Conservation (phyloP, 2,113 vertebrate species). For the Opisthocomus hoazin region DNA sequence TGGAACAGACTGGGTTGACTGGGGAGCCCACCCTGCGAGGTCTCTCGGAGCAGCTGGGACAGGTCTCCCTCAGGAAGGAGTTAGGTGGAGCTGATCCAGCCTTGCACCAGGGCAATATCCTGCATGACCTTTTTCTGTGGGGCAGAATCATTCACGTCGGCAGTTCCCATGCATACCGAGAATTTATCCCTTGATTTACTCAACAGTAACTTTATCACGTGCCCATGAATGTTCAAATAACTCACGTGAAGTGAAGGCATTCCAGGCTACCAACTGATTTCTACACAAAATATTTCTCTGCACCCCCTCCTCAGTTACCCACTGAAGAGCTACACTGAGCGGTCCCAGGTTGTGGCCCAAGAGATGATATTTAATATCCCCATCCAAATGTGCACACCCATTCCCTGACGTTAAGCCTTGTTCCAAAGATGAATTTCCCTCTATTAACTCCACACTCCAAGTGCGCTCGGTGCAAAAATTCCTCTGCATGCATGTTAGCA, state of each 20-base stretch:
- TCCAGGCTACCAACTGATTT: background rate
- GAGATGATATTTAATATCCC: background rate
- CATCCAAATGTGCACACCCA: fast-evolving
- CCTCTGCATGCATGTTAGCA: fast-evolving
- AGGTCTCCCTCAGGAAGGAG: background rate
- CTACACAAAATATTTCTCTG: background rate
- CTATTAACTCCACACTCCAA: background rate
- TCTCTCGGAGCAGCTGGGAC: background rate
- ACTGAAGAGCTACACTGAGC: background rate
- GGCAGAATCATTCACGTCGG: background rate
- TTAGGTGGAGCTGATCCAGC: background rate
- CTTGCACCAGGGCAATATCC: background rate
- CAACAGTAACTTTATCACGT: fast-evolving
- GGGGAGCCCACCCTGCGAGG: background rate
- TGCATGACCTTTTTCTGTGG: too few relatives aligned
- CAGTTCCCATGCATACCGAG: background rate
- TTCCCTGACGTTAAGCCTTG: background rate
- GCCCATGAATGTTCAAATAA: background rate
- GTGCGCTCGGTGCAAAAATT: background rate
- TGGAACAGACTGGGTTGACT: background rate
- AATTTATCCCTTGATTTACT: background rate
- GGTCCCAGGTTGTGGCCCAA: background rate
- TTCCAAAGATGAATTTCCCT: background rate
- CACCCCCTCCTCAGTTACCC: background rate
- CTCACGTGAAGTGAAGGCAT: background rate